Evolutionary conservation across 2,113 vertebrate species (phyloP).

Genomic region (Halichoerus grypus): DNA sequence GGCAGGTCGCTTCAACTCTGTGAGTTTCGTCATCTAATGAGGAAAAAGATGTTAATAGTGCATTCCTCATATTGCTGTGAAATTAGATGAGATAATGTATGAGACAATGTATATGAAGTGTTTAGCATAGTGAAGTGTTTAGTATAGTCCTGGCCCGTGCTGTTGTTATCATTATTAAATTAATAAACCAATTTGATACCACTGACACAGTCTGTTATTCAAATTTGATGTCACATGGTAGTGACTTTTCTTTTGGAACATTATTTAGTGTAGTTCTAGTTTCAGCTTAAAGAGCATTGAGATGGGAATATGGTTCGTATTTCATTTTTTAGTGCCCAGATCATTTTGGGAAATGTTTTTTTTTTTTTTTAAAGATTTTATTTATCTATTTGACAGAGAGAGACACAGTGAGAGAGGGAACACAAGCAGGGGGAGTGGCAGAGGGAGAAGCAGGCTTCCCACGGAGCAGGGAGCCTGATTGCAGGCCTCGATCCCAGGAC

Average conservation of each 20-base stretch:
- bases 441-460: too few species aligned
- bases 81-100: constrained; percentile 59
- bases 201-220: background rate
- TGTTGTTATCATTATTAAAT: constrained; percentile 27
- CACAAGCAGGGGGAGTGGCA: too few species aligned
- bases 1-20: background rate
- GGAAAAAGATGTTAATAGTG: constrained; percentile 12
- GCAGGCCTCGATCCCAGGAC: too few species aligned
- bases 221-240: background rate
- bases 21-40: constrained; percentile 54
- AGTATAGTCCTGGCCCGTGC: background rate
- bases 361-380: too few species aligned
- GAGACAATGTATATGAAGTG: background rate
- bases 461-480: too few species aligned
- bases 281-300: constrained; percentile 23
- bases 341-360: background rate
- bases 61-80: background rate
- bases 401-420: too few species aligned
- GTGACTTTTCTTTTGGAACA: constrained; percentile 42
- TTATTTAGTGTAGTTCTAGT: constrained; percentile 1
- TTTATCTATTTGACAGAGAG: too few species aligned
- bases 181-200: constrained; percentile 1
- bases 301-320: background rate
- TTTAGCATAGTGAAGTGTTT: background rate
- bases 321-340: constrained; percentile 8